Evolutionary conservation across 1,140 invertebrate species (phyloP), one percentile per base, ranked within the genome.

Genomic region (Luehdorfia chinensis): DNA sequence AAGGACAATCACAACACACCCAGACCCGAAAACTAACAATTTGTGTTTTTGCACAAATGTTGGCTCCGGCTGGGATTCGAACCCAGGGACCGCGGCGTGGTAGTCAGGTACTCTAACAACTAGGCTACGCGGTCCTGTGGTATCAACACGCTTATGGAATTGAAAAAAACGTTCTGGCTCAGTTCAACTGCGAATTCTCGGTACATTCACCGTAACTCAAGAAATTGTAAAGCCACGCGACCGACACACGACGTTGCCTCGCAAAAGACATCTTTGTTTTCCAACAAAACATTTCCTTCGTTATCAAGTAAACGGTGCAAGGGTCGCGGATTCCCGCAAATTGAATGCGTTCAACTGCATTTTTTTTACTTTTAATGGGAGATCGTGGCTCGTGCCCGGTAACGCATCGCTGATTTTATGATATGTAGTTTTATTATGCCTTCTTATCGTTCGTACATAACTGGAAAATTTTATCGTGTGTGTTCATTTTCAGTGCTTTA

Each of bases 401-500:
- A 9, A 37, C 18, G 15, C 9, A 9, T 6, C 34, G 34, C 16
- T 37, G 34, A 37, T 37, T 37, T 37, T 37, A 37, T 34, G 33
- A 34, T 23, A 23, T 37, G 15, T 37, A 7, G 18, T 21, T 37
- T 37, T 37, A 37, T 37, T 2, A 19, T 21, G 18, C 15, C 4
- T 37, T 33, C 16, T 37, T 37, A 37, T 37, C 15, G 34, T 37
- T 23, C 34, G 5, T 37, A 37, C 18, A 11, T 34, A 34, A 34
- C 33, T 18, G 34, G 34, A 37, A 37, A 19, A 16, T 37, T 37
- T 37, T 23, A 37, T 23, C 21, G 34, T 37, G 34, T 16, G 18
- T 9, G 4, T 37, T 37, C 21, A 37, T 37, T 37, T 37, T 37
- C 34, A 37, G 34, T 16, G 15, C 34, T 37, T 37, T 37, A 37